Base-by-base conservation (phyloP, 2,113 vertebrate species). In the Isurus oxyrinchus region DNA sequence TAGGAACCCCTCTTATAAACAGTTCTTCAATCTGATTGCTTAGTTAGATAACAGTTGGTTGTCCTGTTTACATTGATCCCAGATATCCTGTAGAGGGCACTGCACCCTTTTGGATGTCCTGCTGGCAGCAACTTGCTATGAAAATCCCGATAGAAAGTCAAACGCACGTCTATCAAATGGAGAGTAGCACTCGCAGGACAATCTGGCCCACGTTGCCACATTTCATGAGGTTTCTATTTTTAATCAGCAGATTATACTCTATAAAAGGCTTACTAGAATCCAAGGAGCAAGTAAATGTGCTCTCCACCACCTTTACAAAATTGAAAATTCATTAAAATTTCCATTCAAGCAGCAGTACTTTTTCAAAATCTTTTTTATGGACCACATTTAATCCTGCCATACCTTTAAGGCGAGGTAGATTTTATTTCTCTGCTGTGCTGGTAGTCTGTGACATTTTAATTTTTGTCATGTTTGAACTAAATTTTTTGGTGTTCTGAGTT, bases 71-170 rank as follows among this genome's bases (percentile, higher is more conserved):
- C 90, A 61, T 16, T n/a, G 35, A n/a, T 61, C 57, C 57, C 57
- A 93, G 27, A 13, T 90, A 25, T 31, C 87, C 87, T 90, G 90
- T 93, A 93, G 90, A 93, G 90, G 90, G 90, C 90, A n/a, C 5
- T 59, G 59, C 31, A 5, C 59, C 16, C 72, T 76, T 91, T 91
- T 91, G 53, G 21, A 59, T 91, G 31, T 59, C 88, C 88, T 59
- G 57, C n/a, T 40, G 90, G 7, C 90, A 91, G 88, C 14, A 21
- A 40, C 35, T 35, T 40, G 35, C 14, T 21, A 4, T 61, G 31
- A 13, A 0, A 93, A 61, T 19, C 57, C 57, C 16, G 27, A 59
- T 35, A 11, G 14, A 91, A 91, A 91, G 31, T 59, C 3, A 76
- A 59, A 25, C 57, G 10, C 86, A 57, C n/a, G 5, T 63, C 57